A percentile compares a stretch with the other conserved stretches of the same genome.
Evolutionary conservation across 2,888 invertebrate genomes (phyloP).

Genomic region (Tinea semifulvella): DNA sequence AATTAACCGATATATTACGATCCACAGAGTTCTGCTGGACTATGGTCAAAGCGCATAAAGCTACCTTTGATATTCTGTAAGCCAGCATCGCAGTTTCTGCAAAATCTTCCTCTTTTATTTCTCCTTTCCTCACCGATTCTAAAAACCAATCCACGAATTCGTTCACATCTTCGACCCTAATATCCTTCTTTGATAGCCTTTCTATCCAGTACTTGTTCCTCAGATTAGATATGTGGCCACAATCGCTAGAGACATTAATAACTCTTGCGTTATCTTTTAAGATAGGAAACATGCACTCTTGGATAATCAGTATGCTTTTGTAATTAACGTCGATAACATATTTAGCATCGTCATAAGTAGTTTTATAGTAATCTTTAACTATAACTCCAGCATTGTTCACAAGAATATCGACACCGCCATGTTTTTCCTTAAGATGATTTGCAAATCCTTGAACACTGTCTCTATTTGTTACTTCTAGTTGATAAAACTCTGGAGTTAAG

Average conservation of each 20-base stretch:
- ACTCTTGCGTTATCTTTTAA: conserved; percentile 26
- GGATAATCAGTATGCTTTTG: conserved; percentile 14
- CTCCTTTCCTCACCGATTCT: conserved; percentile 22
- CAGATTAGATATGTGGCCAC: conserved; percentile 26
- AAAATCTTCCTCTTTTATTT: conserved; percentile 23
- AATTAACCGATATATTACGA: conserved; percentile 24
- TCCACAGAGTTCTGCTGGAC: conserved; percentile 22
- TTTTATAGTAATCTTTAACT: conserved; percentile 12
- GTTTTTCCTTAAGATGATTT: conserved; percentile 16
- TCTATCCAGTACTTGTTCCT: conserved; percentile 24
- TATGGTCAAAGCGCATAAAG: conserved; percentile 24
- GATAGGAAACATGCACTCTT: conserved; percentile 22
- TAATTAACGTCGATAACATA: conserved; percentile 18
- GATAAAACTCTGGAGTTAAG: conserved; percentile 16
- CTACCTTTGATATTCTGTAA: conserved; percentile 25
- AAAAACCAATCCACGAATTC: conserved; percentile 26
- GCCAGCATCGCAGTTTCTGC: conserved; percentile 20
- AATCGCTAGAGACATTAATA: conserved; percentile 25
- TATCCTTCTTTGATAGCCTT: conserved; percentile 21
- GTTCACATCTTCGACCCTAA: conserved; percentile 23
- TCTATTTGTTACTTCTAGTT: conserved; percentile 17
- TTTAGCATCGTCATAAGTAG: conserved; percentile 18
- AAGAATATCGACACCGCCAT: conserved; percentile 19
- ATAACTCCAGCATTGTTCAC: conserved; percentile 19
- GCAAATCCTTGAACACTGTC: conserved; percentile 17